phyloP scores from a whole-genome alignment of 2,888 invertebrate genomes.

The Malacosoma neustria region DNA sequence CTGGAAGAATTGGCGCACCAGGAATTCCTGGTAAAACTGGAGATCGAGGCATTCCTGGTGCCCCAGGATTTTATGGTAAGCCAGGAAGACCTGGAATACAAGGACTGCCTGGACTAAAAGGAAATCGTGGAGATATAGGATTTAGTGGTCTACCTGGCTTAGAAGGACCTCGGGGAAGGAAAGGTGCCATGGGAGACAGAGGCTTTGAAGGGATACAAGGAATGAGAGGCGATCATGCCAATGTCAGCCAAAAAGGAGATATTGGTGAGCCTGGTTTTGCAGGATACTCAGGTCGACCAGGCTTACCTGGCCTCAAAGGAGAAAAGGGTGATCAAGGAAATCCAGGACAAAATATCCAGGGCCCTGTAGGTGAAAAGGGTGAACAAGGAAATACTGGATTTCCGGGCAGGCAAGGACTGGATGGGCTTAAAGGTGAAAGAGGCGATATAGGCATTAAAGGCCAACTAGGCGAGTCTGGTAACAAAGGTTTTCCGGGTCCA shows the following conservation, averaged over 20 bases:
- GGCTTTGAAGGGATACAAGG: conserved; percentile 76
- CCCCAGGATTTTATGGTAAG: conserved; percentile 70
- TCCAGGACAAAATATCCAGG: conserved; percentile 54
- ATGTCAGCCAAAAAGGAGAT: conserved; percentile 78
- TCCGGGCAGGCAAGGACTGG: conserved; percentile 56
- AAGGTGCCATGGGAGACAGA: conserved; percentile 65
- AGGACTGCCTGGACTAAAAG: conserved; percentile 70
- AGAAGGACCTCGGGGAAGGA: conserved; percentile 38
- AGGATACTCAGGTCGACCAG: conserved; percentile 66
- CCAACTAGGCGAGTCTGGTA: conserved; percentile 59
- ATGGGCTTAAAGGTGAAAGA: conserved; percentile 70
- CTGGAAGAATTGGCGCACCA: conserved; percentile 43
- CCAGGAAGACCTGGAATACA: conserved; percentile 46
- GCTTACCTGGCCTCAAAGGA: conserved; percentile 57
- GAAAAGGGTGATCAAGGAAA: conserved; percentile 74
- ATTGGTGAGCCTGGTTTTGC: conserved; percentile 48
- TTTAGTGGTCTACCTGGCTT: conserved; percentile 28
- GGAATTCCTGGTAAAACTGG: conserved; percentile 65
- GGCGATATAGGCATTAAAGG: conserved; percentile 74
- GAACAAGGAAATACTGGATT: conserved; percentile 75
- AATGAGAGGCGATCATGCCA: conserved; percentile 74
- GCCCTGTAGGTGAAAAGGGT: conserved; percentile 77
- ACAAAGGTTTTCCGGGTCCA: conserved; percentile 65
- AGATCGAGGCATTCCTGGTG: conserved; percentile 85
- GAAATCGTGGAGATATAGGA: conserved; percentile 35